These are phyloP conservation scores for Ditylenchus dipsaci DNA, from an alignment of 1,140 invertebrate genomes.

Conservation along the genomic window DNA sequence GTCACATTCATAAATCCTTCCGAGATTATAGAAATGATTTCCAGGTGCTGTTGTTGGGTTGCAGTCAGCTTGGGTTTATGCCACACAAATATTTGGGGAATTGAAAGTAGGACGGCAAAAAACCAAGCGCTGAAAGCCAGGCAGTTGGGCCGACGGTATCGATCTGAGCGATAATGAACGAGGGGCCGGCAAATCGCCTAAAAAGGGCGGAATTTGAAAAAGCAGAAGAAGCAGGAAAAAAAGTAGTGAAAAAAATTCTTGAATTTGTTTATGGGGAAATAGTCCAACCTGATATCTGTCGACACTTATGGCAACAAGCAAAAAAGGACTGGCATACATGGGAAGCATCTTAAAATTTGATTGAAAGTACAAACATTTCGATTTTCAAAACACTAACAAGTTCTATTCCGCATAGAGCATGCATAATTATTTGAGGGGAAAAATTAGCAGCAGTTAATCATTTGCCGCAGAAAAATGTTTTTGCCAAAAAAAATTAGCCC, in stretches of 20 bases:
- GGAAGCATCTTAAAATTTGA: conserved; percentile 44
- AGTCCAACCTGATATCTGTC: conserved; percentile 48
- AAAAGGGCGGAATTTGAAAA: conserved; percentile 26
- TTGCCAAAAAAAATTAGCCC: too few relatives aligned
- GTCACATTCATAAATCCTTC: not conserved
- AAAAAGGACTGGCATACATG: conserved; percentile 50
- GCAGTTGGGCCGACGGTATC: conserved; percentile 50
- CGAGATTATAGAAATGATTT: too few relatives aligned
- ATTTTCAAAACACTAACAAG: too few relatives aligned
- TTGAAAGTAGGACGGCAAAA: conserved; percentile 42
- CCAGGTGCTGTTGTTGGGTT: not conserved
- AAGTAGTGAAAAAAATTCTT: too few relatives aligned
- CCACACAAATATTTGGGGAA: conserved; percentile 53
- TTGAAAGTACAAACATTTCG: too few relatives aligned
- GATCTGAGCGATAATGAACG: conserved; percentile 49
- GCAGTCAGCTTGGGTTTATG: conserved; percentile 11
- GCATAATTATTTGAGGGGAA: too few relatives aligned
- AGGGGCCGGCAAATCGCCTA: conserved; percentile 53
- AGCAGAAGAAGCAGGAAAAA: too few relatives aligned
- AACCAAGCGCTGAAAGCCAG: conserved; percentile 46
- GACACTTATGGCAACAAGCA: conserved; percentile 50
- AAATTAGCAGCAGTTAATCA: too few relatives aligned
- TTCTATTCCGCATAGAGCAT: too few relatives aligned
- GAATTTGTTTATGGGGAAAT: too few relatives aligned
- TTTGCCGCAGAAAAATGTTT: too few relatives aligned